Evolutionary conservation across 1,140 invertebrate species (phyloP), one percentile per base, ranked within the genome.

Genomic region (Ips typographus): DNA sequence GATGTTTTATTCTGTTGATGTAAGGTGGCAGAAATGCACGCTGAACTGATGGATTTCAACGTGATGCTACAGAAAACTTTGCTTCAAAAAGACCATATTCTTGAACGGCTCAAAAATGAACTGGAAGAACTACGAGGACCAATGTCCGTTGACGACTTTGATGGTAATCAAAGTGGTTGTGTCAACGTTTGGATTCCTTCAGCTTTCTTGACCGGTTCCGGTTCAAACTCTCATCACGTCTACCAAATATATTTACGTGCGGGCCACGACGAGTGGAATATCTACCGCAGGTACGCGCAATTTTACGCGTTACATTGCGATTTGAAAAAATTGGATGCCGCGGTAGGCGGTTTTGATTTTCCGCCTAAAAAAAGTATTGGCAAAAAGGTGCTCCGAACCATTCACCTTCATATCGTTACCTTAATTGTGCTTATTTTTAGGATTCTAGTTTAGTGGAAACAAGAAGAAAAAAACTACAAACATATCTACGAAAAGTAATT

Each of bases 41-140:
- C 93, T 1, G 95, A 97, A 80, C 80, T 97, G 36, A 95, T 97
- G 91, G 94, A 97, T 81, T 94, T 96, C 75, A 97, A 96, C 84
- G 89, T 85, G 36, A 78, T 83, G 75, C 74, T 86, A 66, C 85
- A 86, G 75, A 78, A 81, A 61, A 77, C 80, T 2, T 73, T 85
- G 22, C 80, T 80, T 73, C 79, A 83, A 42, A 87, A 91, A 72
- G 92, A 94, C 75, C 80, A 81, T 60, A 81, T 88, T 44, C 81
- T 93, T 5, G 84, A 86, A 58, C 79, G 87, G 72, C 76, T 92
- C 2, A 84, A 85, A 77, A 82, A 84, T 51, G 90, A 92, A 81
- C 80, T 94, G 42, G 84, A 90, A 69, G 86, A 88, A 62, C 80
- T 94, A 41, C 81, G 91, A 73, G 91, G 91, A 59, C 88, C 88